Percentiles rank a stretch among this genome's conserved stretches.
These are phyloP conservation scores for Corella eumyota DNA, from an alignment of 23 tunicate genomes.

Conservation along the genomic window DNA sequence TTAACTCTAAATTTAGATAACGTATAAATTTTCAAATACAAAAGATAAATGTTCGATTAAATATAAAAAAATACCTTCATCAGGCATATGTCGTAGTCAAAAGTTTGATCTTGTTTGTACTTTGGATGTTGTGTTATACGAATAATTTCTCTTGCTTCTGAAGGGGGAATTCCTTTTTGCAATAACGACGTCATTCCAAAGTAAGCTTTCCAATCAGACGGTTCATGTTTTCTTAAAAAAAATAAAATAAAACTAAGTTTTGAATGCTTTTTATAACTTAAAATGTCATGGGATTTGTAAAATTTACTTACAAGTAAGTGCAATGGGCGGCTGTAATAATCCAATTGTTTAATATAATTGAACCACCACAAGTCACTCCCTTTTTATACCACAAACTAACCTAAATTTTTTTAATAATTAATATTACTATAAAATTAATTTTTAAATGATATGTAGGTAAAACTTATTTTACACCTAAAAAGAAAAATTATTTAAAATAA, in stretches of 20 bases:
- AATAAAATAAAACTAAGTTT: not conserved
- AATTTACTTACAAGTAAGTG: slow-evolving; percentile 15
- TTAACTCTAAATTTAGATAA: not conserved
- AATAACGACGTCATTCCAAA: slow-evolving; percentile 30
- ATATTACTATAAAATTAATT: too few relatives aligned
- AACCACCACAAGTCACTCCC: slow-evolving; percentile 62
- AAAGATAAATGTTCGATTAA: too few relatives aligned
- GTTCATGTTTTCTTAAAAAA: slow-evolving; percentile 4
- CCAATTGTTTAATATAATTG: slow-evolving; percentile 61
- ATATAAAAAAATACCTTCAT: slow-evolving; percentile 31
- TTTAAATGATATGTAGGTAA: too few relatives aligned
- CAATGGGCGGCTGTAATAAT: slow-evolving; percentile 73
- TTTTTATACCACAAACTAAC: slow-evolving; percentile 45
- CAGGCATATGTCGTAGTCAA: slow-evolving; percentile 40
- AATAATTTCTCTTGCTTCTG: slow-evolving; percentile 22
- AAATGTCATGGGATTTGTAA: not conserved
- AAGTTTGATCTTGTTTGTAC: slow-evolving; percentile 23
- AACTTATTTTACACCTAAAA: too few relatives aligned
- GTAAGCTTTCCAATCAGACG: slow-evolving; percentile 26
- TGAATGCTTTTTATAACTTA: too few relatives aligned
- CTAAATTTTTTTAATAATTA: too few relatives aligned
- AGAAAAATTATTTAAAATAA: too few relatives aligned
- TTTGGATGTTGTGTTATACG: slow-evolving; percentile 17
- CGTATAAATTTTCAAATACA: not conserved
- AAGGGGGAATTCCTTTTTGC: slow-evolving; percentile 5